phyloP scores from a whole-genome alignment of 2,888 invertebrate genomes.

The Alloscopus bannaensis region DNA sequence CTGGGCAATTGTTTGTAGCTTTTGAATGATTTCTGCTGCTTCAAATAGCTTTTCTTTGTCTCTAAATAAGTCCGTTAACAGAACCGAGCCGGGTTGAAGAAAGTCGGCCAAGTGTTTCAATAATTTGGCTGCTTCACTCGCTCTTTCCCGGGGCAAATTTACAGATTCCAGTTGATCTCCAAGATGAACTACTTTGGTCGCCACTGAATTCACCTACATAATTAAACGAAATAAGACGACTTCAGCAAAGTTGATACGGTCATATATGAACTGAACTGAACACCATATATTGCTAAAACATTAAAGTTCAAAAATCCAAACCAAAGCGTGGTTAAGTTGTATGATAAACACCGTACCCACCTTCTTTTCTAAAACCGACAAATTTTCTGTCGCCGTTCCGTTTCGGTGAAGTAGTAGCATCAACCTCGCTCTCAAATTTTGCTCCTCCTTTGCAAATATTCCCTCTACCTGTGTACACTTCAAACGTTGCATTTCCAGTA shows the following conservation, averaged over 20 bases:
- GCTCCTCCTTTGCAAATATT: constrained; percentile 70
- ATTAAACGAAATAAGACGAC: neutral
- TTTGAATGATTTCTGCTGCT: constrained; percentile 98
- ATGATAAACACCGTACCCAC: constrained; percentile 36
- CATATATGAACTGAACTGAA: too few relatives aligned
- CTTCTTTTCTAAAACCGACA: constrained; percentile 71
- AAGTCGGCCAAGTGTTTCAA: constrained; percentile 96
- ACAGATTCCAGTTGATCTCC: constrained; percentile 98
- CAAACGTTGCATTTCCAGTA: constrained; percentile 71
- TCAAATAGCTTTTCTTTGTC: constrained; percentile 86
- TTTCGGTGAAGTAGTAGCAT: constrained; percentile 69
- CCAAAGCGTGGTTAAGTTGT: neutral
- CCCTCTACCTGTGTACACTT: constrained; percentile 72
- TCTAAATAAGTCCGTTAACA: constrained; percentile 90
- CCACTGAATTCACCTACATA: constrained; percentile 87
- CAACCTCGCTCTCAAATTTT: constrained; percentile 69
- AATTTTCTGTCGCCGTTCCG: constrained; percentile 69
- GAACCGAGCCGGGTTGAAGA: constrained; percentile 85
- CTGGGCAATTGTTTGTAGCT: constrained; percentile 95
- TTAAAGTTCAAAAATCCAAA: neutral
- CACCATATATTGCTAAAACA: neutral
- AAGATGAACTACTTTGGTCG: constrained; percentile 97
- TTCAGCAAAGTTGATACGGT: too few relatives aligned
- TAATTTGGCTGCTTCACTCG: constrained; percentile 95
- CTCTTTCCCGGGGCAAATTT: constrained; percentile 93